Conservation (phyloP, 2,888 invertebrate species). For the Alloplasta piceator region DNA sequence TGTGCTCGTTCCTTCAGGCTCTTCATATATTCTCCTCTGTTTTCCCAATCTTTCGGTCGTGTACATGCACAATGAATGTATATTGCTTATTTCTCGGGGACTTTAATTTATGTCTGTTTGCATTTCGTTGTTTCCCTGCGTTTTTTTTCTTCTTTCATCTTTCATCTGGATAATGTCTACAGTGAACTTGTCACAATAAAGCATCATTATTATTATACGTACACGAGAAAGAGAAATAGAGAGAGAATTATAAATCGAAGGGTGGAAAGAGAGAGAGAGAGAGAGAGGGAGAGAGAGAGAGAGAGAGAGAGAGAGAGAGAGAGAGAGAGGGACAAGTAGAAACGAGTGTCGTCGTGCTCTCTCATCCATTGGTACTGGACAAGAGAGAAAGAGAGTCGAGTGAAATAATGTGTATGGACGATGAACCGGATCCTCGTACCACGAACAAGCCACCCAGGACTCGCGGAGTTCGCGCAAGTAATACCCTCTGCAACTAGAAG, state of each 20-base stretch:
- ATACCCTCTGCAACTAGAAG: conserved; percentile 25
- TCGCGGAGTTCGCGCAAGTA: conserved; percentile 15
- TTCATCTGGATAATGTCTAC: too few relatives aligned
- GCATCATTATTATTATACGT: background rate
- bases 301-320: background rate
- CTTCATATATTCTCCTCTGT: too few relatives aligned
- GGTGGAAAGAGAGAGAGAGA: conserved; percentile 2
- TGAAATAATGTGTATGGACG: conserved; percentile 76
- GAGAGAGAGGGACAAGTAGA: conserved; percentile 21
- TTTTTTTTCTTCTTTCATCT: too few relatives aligned
- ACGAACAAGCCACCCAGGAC: conserved; percentile 75
- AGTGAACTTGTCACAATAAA: too few relatives aligned
- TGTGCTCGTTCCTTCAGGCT: too few relatives aligned
- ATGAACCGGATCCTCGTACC: conserved; percentile 80
- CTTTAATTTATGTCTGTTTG: too few relatives aligned
- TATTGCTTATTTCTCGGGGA: too few relatives aligned
- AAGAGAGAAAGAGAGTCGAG: conserved; percentile 40
- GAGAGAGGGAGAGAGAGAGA: background rate
- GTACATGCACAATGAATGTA: too few relatives aligned
- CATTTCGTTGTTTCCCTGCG: too few relatives aligned
- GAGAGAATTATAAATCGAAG: conserved; percentile 38
- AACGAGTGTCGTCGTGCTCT: background rate
- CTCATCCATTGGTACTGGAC: background rate
- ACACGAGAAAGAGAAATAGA: background rate
- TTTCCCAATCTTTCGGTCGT: too few relatives aligned